Base-by-base conservation (phyloP, 2,888 invertebrate genomes). In the Cerastoderma edule region DNA sequence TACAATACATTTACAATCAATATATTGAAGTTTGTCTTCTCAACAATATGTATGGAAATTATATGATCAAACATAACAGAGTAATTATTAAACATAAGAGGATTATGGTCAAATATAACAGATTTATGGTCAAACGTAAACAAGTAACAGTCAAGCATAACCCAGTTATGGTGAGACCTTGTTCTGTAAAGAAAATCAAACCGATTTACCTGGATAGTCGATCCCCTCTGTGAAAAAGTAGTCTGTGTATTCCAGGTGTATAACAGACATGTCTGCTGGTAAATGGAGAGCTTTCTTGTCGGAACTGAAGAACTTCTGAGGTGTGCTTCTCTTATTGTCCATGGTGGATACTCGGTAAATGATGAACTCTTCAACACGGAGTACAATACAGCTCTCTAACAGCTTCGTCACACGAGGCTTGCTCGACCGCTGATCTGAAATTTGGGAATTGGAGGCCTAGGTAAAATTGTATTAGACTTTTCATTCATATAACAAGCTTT, bases 231-330 rank as follows among this genome's bases (percentile, higher is more conserved):
- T 98, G 92, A 99, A 99, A 87, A 92, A 94, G 93, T 97, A 99
- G 92, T 97, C 97, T 0, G 98, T 98, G 84, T 98, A 96, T 92
- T 99, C 99, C 0, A 98, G 96, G 93, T 99, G 99, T n/a, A 99
- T 91, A 33, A 98, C 95, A 24, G 97, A 96, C 86, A 97, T 96
- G 91, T 98, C 98, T 13, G 96, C 96, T 0, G 99, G 99, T 82
- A 98, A 94, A 33, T 96, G 95, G 85, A 97, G 96, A 80, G 96
- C 95, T 89, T 96, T 92, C 84, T 93, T 93, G 86, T 94, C 94
- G 2, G 94, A 93, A 66, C 93, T 87, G 54, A 94, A 86, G 78
- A 97, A 96, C 93, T 97, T 97, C 94, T 97, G 97, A 24, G 96
- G 95, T 78, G 95, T 93, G 85, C 85, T 86, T n/a, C 90, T 81